Conservation (phyloP, 2,888 invertebrate genomes). For the Entomobrya proxima region DNA sequence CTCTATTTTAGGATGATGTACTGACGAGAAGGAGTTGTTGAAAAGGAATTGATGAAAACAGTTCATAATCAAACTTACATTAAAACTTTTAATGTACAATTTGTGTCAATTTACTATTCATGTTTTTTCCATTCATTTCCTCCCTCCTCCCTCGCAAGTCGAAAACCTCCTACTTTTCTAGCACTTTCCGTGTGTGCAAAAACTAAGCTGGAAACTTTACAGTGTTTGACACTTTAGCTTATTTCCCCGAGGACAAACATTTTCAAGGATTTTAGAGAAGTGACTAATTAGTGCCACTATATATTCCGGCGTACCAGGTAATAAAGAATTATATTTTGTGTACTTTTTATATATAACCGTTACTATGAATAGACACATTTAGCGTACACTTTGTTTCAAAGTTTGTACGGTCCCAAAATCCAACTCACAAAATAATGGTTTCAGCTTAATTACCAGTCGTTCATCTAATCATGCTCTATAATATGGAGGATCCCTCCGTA, state of each 20-base stretch:
- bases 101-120: conserved; percentile 14
- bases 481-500: not conserved
- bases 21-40: not conserved
- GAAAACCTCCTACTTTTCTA: not conserved
- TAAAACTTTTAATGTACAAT: conserved; percentile 27
- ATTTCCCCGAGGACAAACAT: not conserved
- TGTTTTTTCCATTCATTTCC: not conserved
- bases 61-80: conserved; percentile 25
- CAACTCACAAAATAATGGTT: conserved; percentile 25
- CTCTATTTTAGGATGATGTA: not conserved
- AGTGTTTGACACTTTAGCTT: conserved; percentile 38
- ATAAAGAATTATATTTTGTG: conserved; percentile 2
- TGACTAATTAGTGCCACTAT: conserved; percentile 13
- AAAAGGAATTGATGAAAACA: conserved; percentile 32
- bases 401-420: no score
- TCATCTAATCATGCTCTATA: not conserved
- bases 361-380: not conserved
- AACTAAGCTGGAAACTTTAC: not conserved
- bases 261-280: conserved; percentile 24
- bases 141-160: not conserved
- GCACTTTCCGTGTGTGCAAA: not conserved
- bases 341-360: not conserved
- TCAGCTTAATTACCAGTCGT: conserved; percentile 38
- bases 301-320: conserved; percentile 11
- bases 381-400: no score